Evolutionary conservation across 2,797 vertebrate genomes (phyloP).

Genomic region (Hozukius guyotensis): DNA sequence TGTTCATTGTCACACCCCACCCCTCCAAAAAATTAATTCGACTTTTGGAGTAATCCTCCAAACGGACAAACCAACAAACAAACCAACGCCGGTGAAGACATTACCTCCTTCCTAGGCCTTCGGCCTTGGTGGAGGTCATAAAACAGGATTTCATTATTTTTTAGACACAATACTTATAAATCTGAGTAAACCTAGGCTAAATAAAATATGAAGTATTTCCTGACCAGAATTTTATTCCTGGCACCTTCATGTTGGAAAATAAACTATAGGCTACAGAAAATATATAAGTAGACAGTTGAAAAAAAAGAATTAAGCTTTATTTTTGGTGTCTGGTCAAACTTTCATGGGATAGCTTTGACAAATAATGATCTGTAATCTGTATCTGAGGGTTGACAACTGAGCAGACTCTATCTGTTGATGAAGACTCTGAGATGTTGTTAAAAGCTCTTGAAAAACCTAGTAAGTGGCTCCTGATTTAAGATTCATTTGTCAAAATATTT

Average conservation of each 20-base stretch:
- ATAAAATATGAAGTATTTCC: background rate
- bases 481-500: background rate
- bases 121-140: too few relatives aligned
- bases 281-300: background rate
- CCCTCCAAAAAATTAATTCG: too few relatives aligned
- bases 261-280: background rate
- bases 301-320: background rate
- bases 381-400: background rate
- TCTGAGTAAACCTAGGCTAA: background rate
- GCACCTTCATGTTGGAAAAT: background rate
- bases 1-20: too few relatives aligned
- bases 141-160: background rate
- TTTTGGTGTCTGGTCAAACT: background rate
- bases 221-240: background rate
- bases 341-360: background rate
- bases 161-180: background rate
- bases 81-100: too few relatives aligned
- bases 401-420: background rate
- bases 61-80: too few relatives aligned
- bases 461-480: background rate
- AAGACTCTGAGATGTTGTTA: background rate
- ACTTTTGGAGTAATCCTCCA: too few relatives aligned
- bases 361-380: background rate
- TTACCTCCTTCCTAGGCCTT: too few relatives aligned
- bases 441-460: background rate